Evolutionary conservation across 2,888 invertebrate genomes (phyloP).

Genomic region (Bugulina stolonifera): DNA sequence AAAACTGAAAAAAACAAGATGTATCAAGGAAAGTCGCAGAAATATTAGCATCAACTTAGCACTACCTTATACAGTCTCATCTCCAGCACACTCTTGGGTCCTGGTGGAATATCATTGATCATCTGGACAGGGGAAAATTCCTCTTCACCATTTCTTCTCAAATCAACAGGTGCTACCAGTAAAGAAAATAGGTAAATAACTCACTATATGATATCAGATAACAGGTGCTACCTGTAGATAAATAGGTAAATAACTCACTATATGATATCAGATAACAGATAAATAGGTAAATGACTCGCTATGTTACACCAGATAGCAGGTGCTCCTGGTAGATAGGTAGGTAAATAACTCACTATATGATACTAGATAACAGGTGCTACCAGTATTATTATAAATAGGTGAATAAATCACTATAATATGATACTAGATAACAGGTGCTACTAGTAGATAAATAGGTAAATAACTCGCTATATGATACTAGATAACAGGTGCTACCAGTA

Average conservation of each 20-base stretch:
- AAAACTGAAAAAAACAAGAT: too few species aligned
- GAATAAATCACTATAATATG: background rate
- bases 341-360: too few species aligned
- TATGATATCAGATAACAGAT: background rate
- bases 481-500: too few species aligned
- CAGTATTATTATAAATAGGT: background rate
- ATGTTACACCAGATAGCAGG: too few species aligned
- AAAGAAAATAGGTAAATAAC: background rate
- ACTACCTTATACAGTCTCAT: slow-evolving; percentile 1
- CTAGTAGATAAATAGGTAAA: background rate
- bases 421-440: background rate
- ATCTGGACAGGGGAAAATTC: background rate
- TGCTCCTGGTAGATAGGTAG: too few species aligned
- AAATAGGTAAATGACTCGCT: background rate
- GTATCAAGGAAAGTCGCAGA: too few species aligned
- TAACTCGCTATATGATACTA: background rate
- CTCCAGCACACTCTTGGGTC: slow-evolving; percentile 7
- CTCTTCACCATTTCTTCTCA: background rate
- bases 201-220: background rate
- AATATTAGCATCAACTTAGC: too few species aligned
- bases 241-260: background rate
- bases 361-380: too few species aligned
- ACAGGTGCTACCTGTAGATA: background rate
- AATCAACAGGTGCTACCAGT: background rate
- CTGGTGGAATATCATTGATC: background rate